phyloP scores from a whole-genome alignment of 2,113 vertebrate species.

The Eupsittula cactorum region DNA sequence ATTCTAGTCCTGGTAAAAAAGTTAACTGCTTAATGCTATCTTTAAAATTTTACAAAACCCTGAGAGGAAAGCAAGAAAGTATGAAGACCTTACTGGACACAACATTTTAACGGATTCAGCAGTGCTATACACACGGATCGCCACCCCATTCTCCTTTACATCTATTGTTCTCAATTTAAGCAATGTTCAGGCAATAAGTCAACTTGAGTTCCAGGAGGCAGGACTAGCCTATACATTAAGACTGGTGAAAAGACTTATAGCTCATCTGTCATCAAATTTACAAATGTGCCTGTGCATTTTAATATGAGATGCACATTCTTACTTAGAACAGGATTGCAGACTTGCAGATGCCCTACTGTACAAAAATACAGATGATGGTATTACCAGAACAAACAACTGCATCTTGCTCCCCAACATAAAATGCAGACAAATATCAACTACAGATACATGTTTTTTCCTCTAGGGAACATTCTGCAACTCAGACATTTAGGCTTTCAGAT shows the following conservation, averaged over 20 bases:
- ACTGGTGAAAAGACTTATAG: background rate
- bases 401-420: background rate
- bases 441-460: background rate
- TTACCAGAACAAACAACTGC: background rate
- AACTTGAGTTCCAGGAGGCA: background rate
- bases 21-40: background rate
- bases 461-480: background rate
- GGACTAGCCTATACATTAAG: background rate
- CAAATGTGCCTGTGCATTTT: background rate
- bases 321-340: background rate
- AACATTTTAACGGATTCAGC: background rate
- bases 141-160: background rate
- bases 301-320: background rate
- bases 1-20: background rate
- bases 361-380: background rate
- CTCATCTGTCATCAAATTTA: background rate
- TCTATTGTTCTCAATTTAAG: background rate
- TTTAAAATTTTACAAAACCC: background rate
- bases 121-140: background rate
- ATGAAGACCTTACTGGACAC: background rate
- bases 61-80: background rate
- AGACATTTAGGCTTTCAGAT: background rate
- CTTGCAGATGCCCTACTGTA: background rate
- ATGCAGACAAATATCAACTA: background rate
- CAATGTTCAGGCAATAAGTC: background rate